A percentile compares a stretch with the other conserved stretches of the same genome.
Conservation (phyloP, 2,113 vertebrate species). For the Procavia capensis region DNA sequence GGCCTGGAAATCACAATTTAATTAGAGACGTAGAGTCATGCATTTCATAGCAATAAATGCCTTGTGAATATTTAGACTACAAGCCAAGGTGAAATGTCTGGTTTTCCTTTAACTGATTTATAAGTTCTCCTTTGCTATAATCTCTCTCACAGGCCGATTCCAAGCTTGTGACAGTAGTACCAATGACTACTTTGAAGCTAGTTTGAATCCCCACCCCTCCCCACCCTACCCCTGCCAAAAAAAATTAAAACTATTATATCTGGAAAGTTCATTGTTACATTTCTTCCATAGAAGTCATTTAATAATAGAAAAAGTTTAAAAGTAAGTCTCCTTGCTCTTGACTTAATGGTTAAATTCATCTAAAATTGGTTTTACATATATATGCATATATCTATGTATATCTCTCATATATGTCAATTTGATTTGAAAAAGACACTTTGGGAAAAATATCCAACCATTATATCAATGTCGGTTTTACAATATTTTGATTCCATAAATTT, state of each 20-base stretch:
- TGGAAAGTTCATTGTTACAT: neutral
- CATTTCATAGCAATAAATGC: slow-evolving; percentile 76
- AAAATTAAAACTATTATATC: neutral
- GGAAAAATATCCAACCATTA: neutral
- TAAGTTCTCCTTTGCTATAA: slow-evolving; percentile 33
- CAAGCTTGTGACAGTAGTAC: neutral
- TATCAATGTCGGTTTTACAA: neutral
- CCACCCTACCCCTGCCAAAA: rapidly evolving
- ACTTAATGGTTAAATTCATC: slow-evolving; percentile 1
- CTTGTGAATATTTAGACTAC: slow-evolving; percentile 73
- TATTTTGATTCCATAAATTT: neutral
- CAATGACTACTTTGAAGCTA: neutral
- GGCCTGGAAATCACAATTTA: slow-evolving; percentile 76
- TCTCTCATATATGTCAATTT: neutral
- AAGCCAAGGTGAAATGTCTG: slow-evolving; percentile 69
- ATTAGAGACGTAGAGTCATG: slow-evolving; percentile 72
- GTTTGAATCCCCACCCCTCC: neutral
- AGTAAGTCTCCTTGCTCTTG: neutral
- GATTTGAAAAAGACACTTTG: slow-evolving; percentile 12
- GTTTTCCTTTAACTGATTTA: slow-evolving; percentile 57
- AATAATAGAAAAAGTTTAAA: neutral
- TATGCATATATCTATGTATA: neutral
- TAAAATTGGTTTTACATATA: neutral
- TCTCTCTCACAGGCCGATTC: slow-evolving; percentile 23
- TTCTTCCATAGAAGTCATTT: slow-evolving; percentile 29